Evolutionary conservation across 2,888 invertebrate genomes (phyloP).

Genomic region (Oscheius myriophilus): DNA sequence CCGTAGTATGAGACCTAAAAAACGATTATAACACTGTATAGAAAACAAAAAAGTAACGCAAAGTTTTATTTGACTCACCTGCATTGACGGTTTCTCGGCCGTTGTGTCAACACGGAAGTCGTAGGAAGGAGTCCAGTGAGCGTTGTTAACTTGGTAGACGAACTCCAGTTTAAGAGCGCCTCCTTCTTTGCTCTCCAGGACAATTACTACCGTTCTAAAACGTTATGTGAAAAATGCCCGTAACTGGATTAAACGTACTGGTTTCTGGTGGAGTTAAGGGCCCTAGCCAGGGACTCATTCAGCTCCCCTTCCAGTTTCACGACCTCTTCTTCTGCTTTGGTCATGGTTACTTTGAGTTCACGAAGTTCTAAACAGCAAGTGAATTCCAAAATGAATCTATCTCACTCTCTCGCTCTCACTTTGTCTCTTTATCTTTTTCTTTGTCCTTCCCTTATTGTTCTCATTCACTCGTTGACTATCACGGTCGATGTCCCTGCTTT

Average conservation of each 20-base stretch:
- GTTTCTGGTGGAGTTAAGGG: neutral
- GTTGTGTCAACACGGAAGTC: conserved; percentile 61
- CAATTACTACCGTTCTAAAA: conserved; percentile 42
- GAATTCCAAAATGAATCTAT: too few species aligned
- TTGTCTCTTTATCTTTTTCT: too few species aligned
- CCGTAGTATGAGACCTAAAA: conserved; percentile 35
- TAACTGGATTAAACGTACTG: too few species aligned
- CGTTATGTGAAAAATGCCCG: too few species aligned
- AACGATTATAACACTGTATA: conserved; percentile 49
- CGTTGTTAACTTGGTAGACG: conserved; percentile 53
- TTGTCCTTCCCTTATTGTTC: too few species aligned
- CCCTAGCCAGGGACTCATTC: neutral
- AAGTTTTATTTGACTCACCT: neutral
- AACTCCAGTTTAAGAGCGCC: conserved; percentile 40
- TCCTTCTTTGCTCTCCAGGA: conserved; percentile 36
- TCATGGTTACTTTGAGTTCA: neutral
- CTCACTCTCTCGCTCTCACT: too few species aligned
- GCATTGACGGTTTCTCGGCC: neutral
- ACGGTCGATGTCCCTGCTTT: too few species aligned
- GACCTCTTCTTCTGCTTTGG: neutral
- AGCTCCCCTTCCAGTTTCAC: neutral
- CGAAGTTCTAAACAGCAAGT: neutral
- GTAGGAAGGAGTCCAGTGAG: conserved; percentile 63
- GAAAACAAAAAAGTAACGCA: conserved; percentile 61
- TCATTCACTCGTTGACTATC: too few species aligned